Conservation (phyloP, 2,888 invertebrate species). For the Drosophila affinis region DNA sequence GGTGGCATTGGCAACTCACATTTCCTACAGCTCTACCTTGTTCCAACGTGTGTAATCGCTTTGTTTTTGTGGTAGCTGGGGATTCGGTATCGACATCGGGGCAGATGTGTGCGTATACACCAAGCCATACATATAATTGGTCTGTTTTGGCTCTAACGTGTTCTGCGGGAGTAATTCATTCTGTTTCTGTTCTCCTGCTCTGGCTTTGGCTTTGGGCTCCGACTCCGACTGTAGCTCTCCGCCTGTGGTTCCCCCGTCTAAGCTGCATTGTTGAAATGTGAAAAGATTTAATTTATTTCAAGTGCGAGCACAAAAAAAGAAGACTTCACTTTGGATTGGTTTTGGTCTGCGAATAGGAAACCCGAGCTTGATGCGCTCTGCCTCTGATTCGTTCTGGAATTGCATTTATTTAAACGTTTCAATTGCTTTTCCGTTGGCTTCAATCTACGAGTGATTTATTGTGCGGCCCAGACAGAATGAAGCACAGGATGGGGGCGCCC, state of each 20-base stretch:
- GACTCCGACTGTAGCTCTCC: no score
- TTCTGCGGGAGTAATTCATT: conserved; percentile 56
- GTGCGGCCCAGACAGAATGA: conserved; percentile 26
- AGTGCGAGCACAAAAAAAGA: conserved; percentile 47
- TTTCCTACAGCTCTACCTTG: conserved; percentile 8
- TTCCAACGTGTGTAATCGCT: conserved; percentile 19
- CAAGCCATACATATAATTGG: conserved; percentile 57
- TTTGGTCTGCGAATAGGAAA: conserved; percentile 34
- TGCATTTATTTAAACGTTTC: conserved; percentile 71
- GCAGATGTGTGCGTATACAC: not conserved
- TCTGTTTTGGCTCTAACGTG: conserved; percentile 44
- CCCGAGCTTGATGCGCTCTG: conserved; percentile 51
- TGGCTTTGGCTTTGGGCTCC: conserved; percentile 10
- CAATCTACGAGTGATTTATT: conserved; percentile 70
- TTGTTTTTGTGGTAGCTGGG: conserved; percentile 18
- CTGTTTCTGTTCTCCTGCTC: conserved; percentile 38
- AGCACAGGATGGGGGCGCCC: not conserved
- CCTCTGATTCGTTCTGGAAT: conserved; percentile 55
- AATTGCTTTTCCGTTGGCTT: conserved; percentile 67
- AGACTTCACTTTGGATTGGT: conserved; percentile 31
- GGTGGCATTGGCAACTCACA: conserved; percentile 1
- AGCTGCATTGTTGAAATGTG: conserved; percentile 57
- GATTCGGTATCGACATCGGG: conserved; percentile 14
- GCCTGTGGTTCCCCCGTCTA: conserved; percentile 6
- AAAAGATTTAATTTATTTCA: conserved; percentile 77